Base-by-base conservation (phyloP, 2,113 vertebrate genomes). In the Caloenas nicobarica region DNA sequence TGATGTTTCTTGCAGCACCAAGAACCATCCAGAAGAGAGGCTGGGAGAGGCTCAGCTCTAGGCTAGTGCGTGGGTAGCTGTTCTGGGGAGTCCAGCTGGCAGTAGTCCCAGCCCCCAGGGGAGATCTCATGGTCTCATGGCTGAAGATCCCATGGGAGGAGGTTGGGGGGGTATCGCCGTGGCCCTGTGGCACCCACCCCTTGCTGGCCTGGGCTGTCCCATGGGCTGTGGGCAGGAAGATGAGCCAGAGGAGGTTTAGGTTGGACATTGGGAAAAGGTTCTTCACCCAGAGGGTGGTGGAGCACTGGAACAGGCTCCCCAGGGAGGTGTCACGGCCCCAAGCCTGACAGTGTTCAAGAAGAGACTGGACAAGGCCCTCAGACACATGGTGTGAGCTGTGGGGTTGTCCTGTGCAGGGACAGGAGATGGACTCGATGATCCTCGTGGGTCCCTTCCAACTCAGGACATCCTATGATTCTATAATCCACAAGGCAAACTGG, bases 1-100 rank as follows among this genome's bases (percentile, higher is more conserved):
- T 60, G 54, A n/a, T 2, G 13, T 24, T 53, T 58, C 12, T 38
- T 3, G 1, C 14, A 51, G 62, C 57, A 58, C 19, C 3, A 2
- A 53, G 51, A 11, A 60, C 29, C 21, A 34, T 8, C 58, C 31
- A 66, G 60, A 40, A 82, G 34, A 38, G 15, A 25, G 34, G 23
- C 40, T 79, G 71, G 61, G 46, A 61, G 24, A 68, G 19, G 50
- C n/a, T 40, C 58, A 56, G 65, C 29, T 73, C 34, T 17, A 36
- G 31, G 28, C 29, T 26, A 28, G 51, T 3, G 0, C 1, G 1
- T 36, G 80, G 24, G 44, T 46, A 34, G 12, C 34, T 60, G 5
- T 38, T 72, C 11, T 23, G 21, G 21, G 60, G 19, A 50, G 29
- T 29, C 29, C 40, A 17, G 23, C 29, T 17, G 19, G 65, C 11